These are phyloP conservation scores for Chrysotoxum bicinctum DNA, from an alignment of 2,888 invertebrate genomes.

Conservation along the genomic window DNA sequence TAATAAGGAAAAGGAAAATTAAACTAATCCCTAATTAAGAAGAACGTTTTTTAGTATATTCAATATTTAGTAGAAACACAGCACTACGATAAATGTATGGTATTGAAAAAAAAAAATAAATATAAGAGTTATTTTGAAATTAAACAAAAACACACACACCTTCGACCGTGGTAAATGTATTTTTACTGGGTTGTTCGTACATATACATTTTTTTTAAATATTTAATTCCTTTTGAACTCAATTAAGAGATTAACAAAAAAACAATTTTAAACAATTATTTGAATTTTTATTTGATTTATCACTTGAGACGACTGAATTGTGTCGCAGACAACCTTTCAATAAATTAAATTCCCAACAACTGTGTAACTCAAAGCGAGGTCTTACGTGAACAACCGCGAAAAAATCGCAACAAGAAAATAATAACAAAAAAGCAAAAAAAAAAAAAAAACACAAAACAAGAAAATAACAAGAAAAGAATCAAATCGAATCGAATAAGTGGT, in stretches of 20 bases:
- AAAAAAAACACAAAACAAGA: constrained; percentile 38
- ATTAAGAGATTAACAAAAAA: constrained; percentile 5
- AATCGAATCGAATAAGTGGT: constrained; percentile 26
- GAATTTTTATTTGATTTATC: constrained; percentile 3
- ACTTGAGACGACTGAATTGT: constrained; percentile 46
- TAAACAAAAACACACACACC: constrained; percentile 82
- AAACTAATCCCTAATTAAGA: background rate
- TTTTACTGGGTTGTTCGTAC: constrained; percentile 88
- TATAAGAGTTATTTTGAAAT: background rate
- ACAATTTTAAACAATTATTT: background rate
- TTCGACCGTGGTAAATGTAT: constrained; percentile 89
- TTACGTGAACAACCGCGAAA: constrained; percentile 79
- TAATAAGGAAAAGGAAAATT: background rate
- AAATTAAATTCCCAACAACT: constrained; percentile 68
- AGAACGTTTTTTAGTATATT: background rate
- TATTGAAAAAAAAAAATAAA: background rate
- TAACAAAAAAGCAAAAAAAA: constrained; percentile 39
- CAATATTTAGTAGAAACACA: background rate
- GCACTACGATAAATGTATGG: background rate
- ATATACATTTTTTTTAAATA: constrained; percentile 83
- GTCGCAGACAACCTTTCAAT: constrained; percentile 61
- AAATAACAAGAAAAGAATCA: constrained; percentile 27
- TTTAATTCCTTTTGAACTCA: background rate
- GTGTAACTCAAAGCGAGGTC: constrained; percentile 55
- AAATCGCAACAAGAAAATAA: constrained; percentile 68